Conservation (phyloP, 92 coral and sea anemone genomes). For the Palythoa caribaeorum region DNA sequence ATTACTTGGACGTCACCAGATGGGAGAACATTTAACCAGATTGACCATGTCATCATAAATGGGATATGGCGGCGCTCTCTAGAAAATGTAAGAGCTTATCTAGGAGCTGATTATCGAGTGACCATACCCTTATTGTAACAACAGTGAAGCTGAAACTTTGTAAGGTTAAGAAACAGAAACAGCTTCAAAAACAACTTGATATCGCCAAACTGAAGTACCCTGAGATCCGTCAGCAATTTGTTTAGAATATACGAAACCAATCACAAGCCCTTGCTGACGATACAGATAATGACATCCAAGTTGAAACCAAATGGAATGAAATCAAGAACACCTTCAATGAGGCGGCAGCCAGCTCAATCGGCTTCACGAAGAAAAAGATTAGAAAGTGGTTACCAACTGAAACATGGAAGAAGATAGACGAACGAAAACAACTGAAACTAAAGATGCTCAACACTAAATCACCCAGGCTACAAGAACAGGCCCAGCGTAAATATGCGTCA, state of each 20-base stretch:
- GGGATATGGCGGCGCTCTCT: constrained; percentile 17
- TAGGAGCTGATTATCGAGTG: neutral
- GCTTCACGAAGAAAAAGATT: neutral
- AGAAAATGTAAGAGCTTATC: neutral
- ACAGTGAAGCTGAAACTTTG: constrained; percentile 12
- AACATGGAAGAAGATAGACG: constrained; percentile 12
- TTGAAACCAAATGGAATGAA: neutral
- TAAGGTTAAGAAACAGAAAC: neutral
- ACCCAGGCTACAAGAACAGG: neutral
- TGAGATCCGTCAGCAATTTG: neutral
- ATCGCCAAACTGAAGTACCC: neutral
- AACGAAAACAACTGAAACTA: neutral
- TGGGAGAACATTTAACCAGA: constrained; percentile 25
- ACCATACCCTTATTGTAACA: constrained; percentile 6
- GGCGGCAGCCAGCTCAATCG: neutral
- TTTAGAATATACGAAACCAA: neutral
- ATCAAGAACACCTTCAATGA: neutral
- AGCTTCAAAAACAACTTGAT: neutral
- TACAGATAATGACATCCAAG: neutral
- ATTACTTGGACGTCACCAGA: constrained; percentile 32
- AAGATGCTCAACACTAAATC: neutral
- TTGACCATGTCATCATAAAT: constrained; percentile 10
- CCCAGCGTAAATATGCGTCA: neutral
- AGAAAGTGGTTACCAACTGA: neutral
- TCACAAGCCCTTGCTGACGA: neutral